phyloP scores from a whole-genome alignment of 2,888 invertebrate species.

The Drosophila anceps region DNA sequence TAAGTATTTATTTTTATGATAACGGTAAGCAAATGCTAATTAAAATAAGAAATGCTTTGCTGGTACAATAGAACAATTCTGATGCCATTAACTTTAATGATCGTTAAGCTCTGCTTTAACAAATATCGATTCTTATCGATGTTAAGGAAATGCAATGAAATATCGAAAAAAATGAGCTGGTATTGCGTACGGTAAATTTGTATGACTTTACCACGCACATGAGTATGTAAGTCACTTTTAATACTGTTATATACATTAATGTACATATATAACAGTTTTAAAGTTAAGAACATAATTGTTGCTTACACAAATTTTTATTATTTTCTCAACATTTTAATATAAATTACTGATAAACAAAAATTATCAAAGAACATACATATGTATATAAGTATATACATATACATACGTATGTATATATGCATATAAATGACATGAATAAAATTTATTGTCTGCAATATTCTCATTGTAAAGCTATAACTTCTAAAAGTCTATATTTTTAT shows the following conservation, averaged over 20 bases:
- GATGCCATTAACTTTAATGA: not conserved
- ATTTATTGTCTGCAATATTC: not conserved
- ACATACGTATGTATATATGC: not conserved
- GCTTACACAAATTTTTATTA: not conserved
- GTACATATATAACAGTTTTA: not conserved
- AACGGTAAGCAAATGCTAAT: too few relatives aligned
- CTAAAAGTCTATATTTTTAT: not conserved
- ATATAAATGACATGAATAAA: not conserved
- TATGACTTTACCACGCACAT: not conserved
- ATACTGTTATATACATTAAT: not conserved
- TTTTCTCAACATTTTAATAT: not conserved
- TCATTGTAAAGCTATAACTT: not conserved
- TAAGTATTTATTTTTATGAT: not conserved
- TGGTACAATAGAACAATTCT: not conserved
- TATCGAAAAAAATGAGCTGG: not conserved
- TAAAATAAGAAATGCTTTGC: too few relatives aligned
- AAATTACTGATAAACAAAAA: not conserved
- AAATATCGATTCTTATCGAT: constrained; percentile 3
- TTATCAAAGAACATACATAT: not conserved
- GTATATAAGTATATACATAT: not conserved
- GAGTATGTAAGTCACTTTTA: not conserved
- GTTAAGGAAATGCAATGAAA: not conserved
- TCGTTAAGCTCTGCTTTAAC: not conserved
- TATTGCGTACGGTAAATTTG: not conserved
- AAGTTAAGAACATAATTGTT: not conserved